Evolutionary conservation across 2,797 vertebrate genomes (phyloP).

Genomic region (Mormyrops boulengeri): DNA sequence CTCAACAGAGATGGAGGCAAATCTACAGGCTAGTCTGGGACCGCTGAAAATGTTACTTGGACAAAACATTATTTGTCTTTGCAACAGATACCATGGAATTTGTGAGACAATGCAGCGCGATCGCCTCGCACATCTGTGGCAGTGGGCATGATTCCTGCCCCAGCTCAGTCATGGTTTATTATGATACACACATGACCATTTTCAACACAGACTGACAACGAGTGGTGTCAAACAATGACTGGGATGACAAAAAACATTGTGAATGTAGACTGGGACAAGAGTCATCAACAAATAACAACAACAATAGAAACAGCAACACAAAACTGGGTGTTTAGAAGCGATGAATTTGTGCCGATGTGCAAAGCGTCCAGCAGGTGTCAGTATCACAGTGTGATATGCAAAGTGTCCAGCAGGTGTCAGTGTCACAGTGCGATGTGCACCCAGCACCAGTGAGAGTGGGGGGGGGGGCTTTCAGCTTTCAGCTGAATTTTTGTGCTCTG

Average conservation of each 20-base stretch:
- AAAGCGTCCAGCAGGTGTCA: too few species aligned
- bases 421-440: background rate
- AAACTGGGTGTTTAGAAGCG: background rate
- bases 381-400: too few species aligned
- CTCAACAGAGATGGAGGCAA: background rate
- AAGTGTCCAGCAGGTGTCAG: slow-evolving; percentile 28
- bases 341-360: background rate
- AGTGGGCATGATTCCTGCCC: background rate
- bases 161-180: background rate
- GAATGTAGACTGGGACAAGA: background rate
- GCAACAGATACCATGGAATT: background rate
- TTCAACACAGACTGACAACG: background rate
- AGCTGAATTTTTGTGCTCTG: background rate
- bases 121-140: background rate
- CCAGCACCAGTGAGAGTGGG: background rate
- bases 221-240: background rate
- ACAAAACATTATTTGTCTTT: background rate
- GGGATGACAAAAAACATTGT: background rate
- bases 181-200: background rate
- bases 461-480: background rate
- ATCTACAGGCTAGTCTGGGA: background rate
- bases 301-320: background rate
- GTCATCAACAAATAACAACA: background rate
- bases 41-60: background rate
- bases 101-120: background rate